phyloP scores from a whole-genome alignment of 2,888 invertebrate genomes.

The Fragum fragum region DNA sequence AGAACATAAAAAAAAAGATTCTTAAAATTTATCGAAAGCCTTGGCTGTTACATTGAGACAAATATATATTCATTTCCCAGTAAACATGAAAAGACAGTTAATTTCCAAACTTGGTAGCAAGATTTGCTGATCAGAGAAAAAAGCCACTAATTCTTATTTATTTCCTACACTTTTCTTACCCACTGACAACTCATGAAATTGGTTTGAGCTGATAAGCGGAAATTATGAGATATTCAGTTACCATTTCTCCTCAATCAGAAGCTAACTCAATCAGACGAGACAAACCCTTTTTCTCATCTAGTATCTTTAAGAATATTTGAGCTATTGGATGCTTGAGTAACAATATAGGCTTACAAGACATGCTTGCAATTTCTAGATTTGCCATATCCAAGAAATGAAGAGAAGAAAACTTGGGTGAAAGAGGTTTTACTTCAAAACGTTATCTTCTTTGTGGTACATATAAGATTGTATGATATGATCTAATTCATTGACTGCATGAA shows the following conservation, averaged over 20 bases:
- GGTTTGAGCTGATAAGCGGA: slow-evolving; percentile 52
- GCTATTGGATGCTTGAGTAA: too few relatives aligned
- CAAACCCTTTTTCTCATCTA: background rate
- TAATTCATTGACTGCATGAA: too few relatives aligned
- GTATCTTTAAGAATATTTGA: too few relatives aligned
- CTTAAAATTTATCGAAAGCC: too few relatives aligned
- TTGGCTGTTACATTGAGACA: background rate
- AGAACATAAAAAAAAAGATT: too few relatives aligned
- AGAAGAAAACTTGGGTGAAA: too few relatives aligned
- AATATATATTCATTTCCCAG: background rate
- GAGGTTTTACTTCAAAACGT: too few relatives aligned
- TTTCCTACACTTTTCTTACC: slow-evolving; percentile 40
- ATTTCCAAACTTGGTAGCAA: slow-evolving; percentile 25
- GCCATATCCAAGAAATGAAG: too few relatives aligned
- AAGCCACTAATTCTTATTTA: slow-evolving; percentile 39
- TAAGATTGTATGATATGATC: too few relatives aligned
- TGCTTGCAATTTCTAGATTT: too few relatives aligned
- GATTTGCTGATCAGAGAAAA: background rate
- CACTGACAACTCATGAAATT: slow-evolving; percentile 44
- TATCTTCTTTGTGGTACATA: too few relatives aligned
- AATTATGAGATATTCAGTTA: slow-evolving; percentile 37
- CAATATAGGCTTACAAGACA: too few relatives aligned
- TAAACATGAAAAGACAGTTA: slow-evolving; percentile 9
- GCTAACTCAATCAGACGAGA: slow-evolving; percentile 23
- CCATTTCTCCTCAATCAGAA: slow-evolving; percentile 29